Evolutionary conservation across 2,113 vertebrate species (phyloP).

Genomic region (Oxyruncus cristatus): DNA sequence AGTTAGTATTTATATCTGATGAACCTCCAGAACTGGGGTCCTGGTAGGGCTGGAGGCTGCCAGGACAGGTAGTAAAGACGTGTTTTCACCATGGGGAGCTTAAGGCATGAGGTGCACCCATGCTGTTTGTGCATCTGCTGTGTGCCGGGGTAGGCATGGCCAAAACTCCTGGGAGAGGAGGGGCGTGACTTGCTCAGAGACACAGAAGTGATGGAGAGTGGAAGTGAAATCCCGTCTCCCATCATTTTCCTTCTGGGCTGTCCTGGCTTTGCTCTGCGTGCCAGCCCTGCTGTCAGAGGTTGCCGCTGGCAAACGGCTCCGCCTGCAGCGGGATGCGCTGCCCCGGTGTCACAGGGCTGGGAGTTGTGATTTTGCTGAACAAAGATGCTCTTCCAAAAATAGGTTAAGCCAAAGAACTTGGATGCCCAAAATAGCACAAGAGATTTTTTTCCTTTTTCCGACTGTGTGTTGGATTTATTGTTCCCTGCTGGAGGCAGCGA

Average conservation of each 20-base stretch:
- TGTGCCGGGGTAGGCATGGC: fast-evolving
- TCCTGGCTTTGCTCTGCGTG: neutral
- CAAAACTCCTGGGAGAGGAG: fast-evolving
- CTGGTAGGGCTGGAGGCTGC: neutral
- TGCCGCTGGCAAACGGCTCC: fast-evolving
- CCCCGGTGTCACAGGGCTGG: neutral
- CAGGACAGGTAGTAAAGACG: neutral
- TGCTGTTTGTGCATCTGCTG: fast-evolving
- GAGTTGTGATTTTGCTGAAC: constrained; percentile 21
- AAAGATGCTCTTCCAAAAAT: constrained; percentile 36
- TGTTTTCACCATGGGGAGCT: neutral
- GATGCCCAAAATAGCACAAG: constrained; percentile 19
- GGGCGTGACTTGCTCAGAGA: neutral
- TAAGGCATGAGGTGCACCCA: fast-evolving
- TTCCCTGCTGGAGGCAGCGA: constrained; percentile 12
- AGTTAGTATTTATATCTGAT: neutral
- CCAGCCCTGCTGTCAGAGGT: neutral
- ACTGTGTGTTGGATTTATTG: constrained; percentile 8
- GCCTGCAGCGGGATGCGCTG: neutral
- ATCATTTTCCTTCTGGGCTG: neutral
- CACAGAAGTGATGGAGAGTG: neutral
- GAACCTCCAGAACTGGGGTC: neutral
- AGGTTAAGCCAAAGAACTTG: constrained; percentile 12
- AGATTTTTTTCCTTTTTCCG: neutral
- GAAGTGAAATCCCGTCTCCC: neutral